These are phyloP conservation scores for Salticus scenicus DNA, from an alignment of 2,888 invertebrate genomes.

Conservation along the genomic window DNA sequence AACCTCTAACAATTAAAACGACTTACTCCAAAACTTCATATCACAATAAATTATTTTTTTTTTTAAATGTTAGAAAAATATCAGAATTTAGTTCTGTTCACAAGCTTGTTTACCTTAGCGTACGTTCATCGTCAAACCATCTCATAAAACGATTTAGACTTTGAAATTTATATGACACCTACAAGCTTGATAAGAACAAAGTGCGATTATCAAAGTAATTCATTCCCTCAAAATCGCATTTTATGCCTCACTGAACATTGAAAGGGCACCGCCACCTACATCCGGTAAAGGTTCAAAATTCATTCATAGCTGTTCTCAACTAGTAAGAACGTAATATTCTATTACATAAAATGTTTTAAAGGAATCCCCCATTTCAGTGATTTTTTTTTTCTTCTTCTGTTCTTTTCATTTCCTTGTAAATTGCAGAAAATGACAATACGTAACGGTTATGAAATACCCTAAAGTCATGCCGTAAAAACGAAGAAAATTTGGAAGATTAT, in stretches of 20 bases:
- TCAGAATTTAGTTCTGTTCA: no score
- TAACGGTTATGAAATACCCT: neutral
- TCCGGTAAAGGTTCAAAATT: neutral
- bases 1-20: no score
- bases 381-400: no score
- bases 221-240: neutral
- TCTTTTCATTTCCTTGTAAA: neutral
- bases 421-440: neutral
- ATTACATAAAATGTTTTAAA: neutral
- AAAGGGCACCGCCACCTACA: neutral
- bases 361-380: neutral
- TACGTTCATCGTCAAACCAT: no score
- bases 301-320: neutral
- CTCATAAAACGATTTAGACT: no score
- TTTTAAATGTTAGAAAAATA: no score
- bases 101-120: no score
- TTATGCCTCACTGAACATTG: neutral
- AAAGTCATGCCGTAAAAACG: neutral
- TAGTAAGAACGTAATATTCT: neutral
- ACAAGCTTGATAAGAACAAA: no score
- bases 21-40: no score
- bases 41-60: no score
- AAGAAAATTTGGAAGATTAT: neutral
- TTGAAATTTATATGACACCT: no score
- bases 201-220: neutral